A percentile compares a stretch with the other conserved stretches of the same genome.
These are phyloP conservation scores for Malaclemys terrapin DNA, from an alignment of 2,113 vertebrate genomes.

Conservation along the genomic window DNA sequence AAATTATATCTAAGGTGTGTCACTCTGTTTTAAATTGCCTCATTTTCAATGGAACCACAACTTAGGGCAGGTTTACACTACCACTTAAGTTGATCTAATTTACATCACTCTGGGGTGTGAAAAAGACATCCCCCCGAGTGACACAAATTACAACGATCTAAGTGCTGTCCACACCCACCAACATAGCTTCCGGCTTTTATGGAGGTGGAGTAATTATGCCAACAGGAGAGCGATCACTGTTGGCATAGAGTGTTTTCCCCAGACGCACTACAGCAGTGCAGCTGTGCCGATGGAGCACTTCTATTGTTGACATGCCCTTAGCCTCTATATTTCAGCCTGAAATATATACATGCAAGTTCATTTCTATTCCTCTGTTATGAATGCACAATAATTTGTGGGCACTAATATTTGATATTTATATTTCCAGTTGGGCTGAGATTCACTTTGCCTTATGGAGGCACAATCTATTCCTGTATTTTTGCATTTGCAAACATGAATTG, in stretches of 20 bases:
- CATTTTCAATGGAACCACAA: fast-evolving
- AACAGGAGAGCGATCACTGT: too few species aligned
- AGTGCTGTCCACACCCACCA: too few species aligned
- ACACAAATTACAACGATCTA: too few species aligned
- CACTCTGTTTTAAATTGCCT: background rate
- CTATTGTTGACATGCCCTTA: too few species aligned
- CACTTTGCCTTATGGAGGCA: fast-evolving
- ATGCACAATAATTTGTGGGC: fast-evolving
- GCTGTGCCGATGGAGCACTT: too few species aligned
- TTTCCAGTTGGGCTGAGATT: background rate
- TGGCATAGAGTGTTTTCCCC: too few species aligned
- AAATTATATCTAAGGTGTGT: background rate
- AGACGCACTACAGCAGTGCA: too few species aligned
- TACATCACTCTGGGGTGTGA: too few species aligned
- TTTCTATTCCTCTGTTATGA: background rate
- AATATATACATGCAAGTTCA: background rate
- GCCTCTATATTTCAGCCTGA: background rate
- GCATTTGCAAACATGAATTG: background rate
- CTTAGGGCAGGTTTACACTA: background rate
- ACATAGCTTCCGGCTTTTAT: too few species aligned
- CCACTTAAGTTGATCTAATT: too few species aligned
- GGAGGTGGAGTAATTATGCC: too few species aligned
- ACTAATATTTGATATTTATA: fast-evolving
- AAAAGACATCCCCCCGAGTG: too few species aligned
- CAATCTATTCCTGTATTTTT: background rate